Conservation (phyloP, 2,113 vertebrate species). For the Alethe diademata region DNA sequence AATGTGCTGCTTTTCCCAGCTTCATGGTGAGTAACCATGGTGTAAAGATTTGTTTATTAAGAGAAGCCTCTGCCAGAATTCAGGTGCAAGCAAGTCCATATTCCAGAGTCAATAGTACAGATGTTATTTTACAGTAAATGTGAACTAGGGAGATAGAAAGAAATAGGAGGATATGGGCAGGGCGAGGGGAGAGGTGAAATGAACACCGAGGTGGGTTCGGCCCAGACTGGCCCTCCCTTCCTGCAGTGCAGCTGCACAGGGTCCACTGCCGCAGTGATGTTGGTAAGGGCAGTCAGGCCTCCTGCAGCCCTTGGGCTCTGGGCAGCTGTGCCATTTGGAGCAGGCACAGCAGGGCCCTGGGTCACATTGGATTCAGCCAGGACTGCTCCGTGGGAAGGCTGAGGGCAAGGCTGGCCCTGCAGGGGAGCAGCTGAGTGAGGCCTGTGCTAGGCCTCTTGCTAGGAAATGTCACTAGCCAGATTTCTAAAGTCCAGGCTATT, state of each 20-base stretch:
- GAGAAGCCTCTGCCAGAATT: too few relatives aligned
- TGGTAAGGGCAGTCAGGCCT: background rate
- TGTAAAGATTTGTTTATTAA: too few relatives aligned
- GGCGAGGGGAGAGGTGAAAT: background rate
- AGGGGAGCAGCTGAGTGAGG: background rate
- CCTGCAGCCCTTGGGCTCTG: background rate
- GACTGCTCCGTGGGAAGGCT: background rate
- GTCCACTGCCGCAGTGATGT: background rate
- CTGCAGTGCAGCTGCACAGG: rapidly evolving
- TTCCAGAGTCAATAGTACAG: too few relatives aligned
- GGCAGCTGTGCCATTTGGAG: background rate
- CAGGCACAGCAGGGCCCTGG: background rate
- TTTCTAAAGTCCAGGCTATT: background rate
- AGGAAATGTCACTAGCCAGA: background rate
- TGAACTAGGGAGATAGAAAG: too few relatives aligned
- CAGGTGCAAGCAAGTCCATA: too few relatives aligned
- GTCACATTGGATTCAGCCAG: background rate
- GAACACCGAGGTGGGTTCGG: rapidly evolving
- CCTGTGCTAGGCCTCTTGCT: background rate
- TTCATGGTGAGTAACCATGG: too few relatives aligned
- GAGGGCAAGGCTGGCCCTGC: background rate
- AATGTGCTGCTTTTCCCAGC: too few relatives aligned
- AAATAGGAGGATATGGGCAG: too few relatives aligned
- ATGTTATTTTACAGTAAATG: too few relatives aligned
- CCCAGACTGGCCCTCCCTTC: too few relatives aligned